Evolutionary conservation across 2,888 invertebrate genomes (phyloP).

Genomic region (Thalpophila matura): DNA sequence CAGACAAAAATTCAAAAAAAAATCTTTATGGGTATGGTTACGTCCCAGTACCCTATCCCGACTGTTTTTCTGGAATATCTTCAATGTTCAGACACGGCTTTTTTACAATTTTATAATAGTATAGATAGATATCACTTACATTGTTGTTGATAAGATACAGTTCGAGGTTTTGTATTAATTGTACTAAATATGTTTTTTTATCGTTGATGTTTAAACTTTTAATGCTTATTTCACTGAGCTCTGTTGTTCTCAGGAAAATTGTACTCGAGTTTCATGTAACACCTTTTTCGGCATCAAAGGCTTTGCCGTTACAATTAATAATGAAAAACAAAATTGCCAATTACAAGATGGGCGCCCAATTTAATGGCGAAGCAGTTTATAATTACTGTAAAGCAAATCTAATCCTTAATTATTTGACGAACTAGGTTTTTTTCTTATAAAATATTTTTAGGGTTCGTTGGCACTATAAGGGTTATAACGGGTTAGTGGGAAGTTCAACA

Average conservation of each 20-base stretch:
- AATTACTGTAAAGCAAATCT: conserved; percentile 46
- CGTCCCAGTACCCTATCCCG: too few relatives aligned
- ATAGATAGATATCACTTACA: too few relatives aligned
- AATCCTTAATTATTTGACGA: conserved; percentile 38
- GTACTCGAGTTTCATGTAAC: not conserved
- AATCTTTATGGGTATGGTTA: too few relatives aligned
- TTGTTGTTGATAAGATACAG: too few relatives aligned
- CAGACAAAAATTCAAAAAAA: too few relatives aligned
- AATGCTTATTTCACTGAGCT: not conserved
- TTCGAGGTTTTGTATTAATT: too few relatives aligned
- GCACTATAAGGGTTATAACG: not conserved
- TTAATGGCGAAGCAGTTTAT: conserved; percentile 34
- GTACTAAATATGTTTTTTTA: too few relatives aligned
- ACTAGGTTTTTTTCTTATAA: conserved; percentile 10
- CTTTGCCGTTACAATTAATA: conserved; percentile 26
- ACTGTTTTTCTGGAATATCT: too few relatives aligned
- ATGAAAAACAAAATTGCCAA: conserved; percentile 52
- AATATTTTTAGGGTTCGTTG: conserved; percentile 22
- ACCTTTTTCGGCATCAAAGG: conserved; percentile 40
- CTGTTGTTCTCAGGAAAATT: not conserved
- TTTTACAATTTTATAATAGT: too few relatives aligned
- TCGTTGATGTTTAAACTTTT: not conserved
- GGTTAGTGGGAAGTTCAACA: conserved; percentile 6
- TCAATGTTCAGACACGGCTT: too few relatives aligned
- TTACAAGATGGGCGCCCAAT: conserved; percentile 44